Percentiles rank a stretch among this genome's conserved stretches.
phyloP scores from a whole-genome alignment of 2,113 vertebrate genomes.

The Micromys minutus region DNA sequence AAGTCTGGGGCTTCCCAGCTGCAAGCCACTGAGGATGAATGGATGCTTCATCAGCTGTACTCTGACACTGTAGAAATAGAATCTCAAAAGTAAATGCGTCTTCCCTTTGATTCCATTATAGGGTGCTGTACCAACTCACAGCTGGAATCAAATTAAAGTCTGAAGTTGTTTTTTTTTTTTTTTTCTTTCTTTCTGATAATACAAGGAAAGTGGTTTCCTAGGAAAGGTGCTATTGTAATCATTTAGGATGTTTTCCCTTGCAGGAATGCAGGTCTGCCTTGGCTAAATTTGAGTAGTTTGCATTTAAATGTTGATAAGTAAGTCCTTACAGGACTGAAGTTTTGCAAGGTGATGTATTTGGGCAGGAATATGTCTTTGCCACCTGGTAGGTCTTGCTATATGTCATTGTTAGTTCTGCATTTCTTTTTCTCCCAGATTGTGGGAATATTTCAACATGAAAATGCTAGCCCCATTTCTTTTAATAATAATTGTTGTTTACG shows the following conservation, averaged over 20 bases:
- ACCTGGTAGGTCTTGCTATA: not conserved
- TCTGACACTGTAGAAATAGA: conserved; percentile 6
- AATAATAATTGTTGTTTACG: not conserved
- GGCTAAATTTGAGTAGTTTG: conserved; percentile 64
- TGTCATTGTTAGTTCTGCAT: not conserved
- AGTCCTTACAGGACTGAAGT: not conserved
- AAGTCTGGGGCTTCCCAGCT: conserved; percentile 38
- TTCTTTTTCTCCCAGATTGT: not conserved
- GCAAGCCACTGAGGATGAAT: not conserved
- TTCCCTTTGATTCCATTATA: conserved; percentile 46
- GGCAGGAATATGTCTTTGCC: not conserved
- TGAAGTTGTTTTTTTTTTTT: conserved; percentile 70
- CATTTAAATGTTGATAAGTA: conserved; percentile 62
- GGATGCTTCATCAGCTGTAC: conserved; percentile 13
- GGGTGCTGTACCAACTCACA: conserved; percentile 58
- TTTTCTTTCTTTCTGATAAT: conserved; percentile 70
- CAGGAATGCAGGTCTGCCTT: conserved; percentile 52
- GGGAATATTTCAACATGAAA: not conserved
- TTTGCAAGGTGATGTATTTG: not conserved
- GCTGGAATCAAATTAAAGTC: conserved; percentile 77
- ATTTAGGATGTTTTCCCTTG: conserved; percentile 59
- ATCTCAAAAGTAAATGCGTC: not conserved
- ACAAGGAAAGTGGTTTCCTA: conserved; percentile 60
- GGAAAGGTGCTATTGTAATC: conserved; percentile 69
- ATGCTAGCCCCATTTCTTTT: not conserved